phyloP scores from a whole-genome alignment of 2,797 vertebrate genomes.

The Sebastes nivosus region DNA sequence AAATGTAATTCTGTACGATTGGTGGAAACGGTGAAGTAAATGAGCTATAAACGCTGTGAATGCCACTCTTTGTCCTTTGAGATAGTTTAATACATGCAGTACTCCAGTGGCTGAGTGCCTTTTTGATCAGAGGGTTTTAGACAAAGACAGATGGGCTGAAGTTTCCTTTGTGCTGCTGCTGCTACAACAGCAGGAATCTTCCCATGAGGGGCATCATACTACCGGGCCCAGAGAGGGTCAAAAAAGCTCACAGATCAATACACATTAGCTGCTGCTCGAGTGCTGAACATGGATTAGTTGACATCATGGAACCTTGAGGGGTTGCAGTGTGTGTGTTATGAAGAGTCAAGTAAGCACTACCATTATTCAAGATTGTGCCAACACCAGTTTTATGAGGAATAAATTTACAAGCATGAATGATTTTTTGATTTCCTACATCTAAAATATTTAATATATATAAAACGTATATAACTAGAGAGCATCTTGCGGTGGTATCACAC shows the following conservation, averaged over 20 bases:
- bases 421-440: slow-evolving; percentile 1
- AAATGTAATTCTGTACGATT: not conserved
- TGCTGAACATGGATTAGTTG: slow-evolving; percentile 60
- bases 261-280: slow-evolving; percentile 70
- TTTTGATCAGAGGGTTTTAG: slow-evolving; percentile 45
- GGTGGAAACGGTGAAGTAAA: not conserved
- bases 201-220: slow-evolving; percentile 59
- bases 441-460: not conserved
- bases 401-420: slow-evolving; percentile 6
- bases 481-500: not conserved
- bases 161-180: slow-evolving; percentile 25
- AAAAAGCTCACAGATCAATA: slow-evolving; percentile 72
- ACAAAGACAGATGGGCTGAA: slow-evolving; percentile 66
- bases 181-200: slow-evolving; percentile 53
- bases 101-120: slow-evolving; percentile 8
- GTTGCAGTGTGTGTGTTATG: not conserved
- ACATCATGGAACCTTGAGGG: slow-evolving; percentile 49
- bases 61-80: slow-evolving; percentile 8
- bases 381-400: slow-evolving; percentile 12
- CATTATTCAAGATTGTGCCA: slow-evolving; percentile 15
- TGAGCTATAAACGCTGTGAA: slow-evolving; percentile 1
- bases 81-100: not conserved
- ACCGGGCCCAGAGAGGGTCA: slow-evolving; percentile 59
- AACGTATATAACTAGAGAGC: not conserved
- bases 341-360: slow-evolving; percentile 31